phyloP scores from a whole-genome alignment of 2,888 invertebrate genomes.

The Phortica magna region DNA sequence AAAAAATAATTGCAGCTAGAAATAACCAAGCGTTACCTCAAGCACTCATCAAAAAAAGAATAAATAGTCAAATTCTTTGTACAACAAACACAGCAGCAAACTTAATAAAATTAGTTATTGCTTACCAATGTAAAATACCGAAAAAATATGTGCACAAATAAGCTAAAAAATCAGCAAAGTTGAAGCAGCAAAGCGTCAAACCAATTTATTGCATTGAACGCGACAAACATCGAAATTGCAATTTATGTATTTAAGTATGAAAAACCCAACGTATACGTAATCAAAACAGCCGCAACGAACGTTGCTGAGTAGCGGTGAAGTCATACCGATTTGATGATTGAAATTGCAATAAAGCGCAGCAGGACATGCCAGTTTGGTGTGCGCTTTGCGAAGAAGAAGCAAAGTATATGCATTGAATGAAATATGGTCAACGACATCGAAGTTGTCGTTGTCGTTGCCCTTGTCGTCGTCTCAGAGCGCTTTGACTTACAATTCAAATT shows the following conservation, averaged over 20 bases:
- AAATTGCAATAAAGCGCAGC: conserved; percentile 17
- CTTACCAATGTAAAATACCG: not conserved
- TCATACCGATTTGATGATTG: conserved; percentile 11
- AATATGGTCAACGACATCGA: not conserved
- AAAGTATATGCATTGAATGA: not conserved
- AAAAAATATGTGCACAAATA: not conserved
- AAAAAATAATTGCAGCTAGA: not conserved
- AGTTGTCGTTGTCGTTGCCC: too few relatives aligned
- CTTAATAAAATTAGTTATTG: conserved; percentile 28
- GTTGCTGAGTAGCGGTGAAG: not conserved
- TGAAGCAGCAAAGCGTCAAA: conserved; percentile 46
- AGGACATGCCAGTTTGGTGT: not conserved
- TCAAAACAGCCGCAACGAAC: not conserved
- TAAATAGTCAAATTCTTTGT: not conserved
- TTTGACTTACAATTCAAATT: conserved; percentile 24
- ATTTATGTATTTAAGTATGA: conserved; percentile 15
- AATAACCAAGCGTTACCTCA: too few relatives aligned
- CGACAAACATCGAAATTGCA: conserved; percentile 41
- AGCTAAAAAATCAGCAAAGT: not conserved
- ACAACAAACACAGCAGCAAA: not conserved
- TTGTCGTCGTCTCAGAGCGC: not conserved
- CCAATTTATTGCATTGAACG: conserved; percentile 68
- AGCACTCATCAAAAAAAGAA: not conserved
- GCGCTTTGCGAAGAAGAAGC: not conserved
- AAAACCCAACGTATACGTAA: not conserved